Evolutionary conservation across 23 tunicate genomes (phyloP), one percentile per base, ranked within the genome.

Genomic region (Halocynthia roretzi): DNA sequence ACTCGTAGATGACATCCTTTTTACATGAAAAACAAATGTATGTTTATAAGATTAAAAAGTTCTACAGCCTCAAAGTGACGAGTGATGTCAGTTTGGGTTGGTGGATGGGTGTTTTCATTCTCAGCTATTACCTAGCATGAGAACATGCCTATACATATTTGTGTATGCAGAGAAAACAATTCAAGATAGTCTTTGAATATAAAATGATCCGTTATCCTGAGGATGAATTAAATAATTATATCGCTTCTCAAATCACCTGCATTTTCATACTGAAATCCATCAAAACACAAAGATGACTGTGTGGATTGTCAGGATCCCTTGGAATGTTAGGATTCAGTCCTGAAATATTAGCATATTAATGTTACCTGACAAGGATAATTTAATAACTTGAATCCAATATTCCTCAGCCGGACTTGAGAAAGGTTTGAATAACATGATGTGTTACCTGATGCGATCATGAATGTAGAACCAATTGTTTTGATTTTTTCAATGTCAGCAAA

Each of bases 401-500:
- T 17, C 49, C 12, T 21, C 75, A 52, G 51, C 6, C 52, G 6
- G 12, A 9, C 49, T 70, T 49, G 9, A 8, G 75, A 7, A 21
- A 70, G 6, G 56, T 8, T 20, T 20, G 49, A 70, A 21, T 21
- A 20, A 70, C 0, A 8, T 60, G 2, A 60, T 15, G 64, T 60
- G n/a, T 15, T 60, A 86, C 99, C 99, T 49, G 99, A 84, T 19
- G 99, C 99, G 57, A 88, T 54, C 99, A 94, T 94, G 74, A 87
- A 85, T 0, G 99, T 94, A 0, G 99, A 82, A 8, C 95, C 94
- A n/a, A 88, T 94, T 6, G 99, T 94, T 73, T 94, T 94, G 72
- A 94, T 94, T 56, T 94, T 94, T 31, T 88, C 99, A 54, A 94
- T 89, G 71, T 87, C 87, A 67, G 72, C 74, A 79, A 71, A 94